Evolutionary conservation across 1,140 invertebrate species (phyloP), one percentile per base, ranked within the genome.

Genomic region (Zaprionus davidi): DNA sequence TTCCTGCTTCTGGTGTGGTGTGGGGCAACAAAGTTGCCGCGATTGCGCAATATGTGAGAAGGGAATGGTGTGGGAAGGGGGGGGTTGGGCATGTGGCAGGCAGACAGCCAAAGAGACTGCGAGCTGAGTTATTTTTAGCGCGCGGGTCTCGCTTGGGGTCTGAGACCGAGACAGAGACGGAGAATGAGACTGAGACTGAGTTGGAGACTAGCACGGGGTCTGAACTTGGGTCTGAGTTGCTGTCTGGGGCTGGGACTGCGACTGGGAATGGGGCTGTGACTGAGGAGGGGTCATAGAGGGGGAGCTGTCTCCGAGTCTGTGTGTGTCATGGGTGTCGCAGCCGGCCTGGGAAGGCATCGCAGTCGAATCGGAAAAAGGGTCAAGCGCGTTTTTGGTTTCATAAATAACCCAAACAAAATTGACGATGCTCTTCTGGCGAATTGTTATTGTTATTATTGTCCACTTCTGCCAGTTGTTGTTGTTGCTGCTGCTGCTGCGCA

Each of bases 21-120:
- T 53, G 74, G 34, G 70, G 74, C 57, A 72, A 76, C 74, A 67
- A 73, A 76, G 74, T 76, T 72, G 74, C 70, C 68, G 71, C 84
- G 85, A 85, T 88, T 88, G 84, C 84, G 84, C 85, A 88, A 88
- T 81, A 79, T 46, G 31, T 57, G 78, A 57, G 68, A 28, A 46
- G 41, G 58, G 20, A 60, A 26, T 46, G 17, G 53, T 3, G 9
- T 11, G 20, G 63, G 49, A 24, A 5, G 20, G 46, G n/a, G 17
- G 1, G 1, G 0, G 0, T 0, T 11, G 46, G 46, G 20, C 2
- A 56, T n/a, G 55, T 22, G 53, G 65, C 56, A 78, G 65, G 58
- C 71, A 64, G 66, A 71, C 67, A 26, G 31, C 5, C 64, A 59
- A 31, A n/a, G 44, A 46, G 71, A 49, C 59, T 51, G 22, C 60